These are phyloP conservation scores for Piaya cayana DNA, from an alignment of 2,113 vertebrate genomes.

Conservation along the genomic window DNA sequence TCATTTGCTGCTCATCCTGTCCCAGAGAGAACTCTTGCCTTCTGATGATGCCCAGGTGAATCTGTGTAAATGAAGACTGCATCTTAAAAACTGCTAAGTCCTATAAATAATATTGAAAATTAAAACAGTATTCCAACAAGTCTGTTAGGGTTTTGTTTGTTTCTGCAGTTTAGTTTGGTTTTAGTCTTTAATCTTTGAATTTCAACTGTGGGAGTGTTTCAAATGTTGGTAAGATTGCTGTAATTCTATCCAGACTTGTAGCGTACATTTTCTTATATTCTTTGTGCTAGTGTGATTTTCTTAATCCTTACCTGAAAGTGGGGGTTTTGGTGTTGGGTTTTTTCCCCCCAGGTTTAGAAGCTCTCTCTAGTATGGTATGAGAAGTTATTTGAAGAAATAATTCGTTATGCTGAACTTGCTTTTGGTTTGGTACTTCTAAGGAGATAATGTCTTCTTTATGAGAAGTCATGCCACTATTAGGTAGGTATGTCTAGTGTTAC, in stretches of 20 bases:
- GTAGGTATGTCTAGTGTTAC: accelerated
- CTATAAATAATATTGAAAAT: background rate
- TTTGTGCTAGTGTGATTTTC: background rate
- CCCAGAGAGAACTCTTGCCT: background rate
- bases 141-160: background rate
- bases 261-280: background rate
- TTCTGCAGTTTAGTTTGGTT: background rate
- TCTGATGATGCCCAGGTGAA: background rate
- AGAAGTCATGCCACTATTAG: background rate
- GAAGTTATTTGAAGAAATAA: background rate
- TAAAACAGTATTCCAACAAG: background rate
- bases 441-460: background rate
- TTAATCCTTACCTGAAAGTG: background rate
- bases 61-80: background rate
- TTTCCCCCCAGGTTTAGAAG: background rate
- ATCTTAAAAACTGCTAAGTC: background rate
- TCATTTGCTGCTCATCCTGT: background rate
- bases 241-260: background rate
- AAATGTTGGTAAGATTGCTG: background rate
- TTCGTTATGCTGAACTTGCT: background rate
- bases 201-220: background rate
- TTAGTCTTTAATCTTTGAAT: background rate
- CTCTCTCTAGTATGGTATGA: background rate
- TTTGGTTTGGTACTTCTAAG: background rate
- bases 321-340: accelerated